A percentile compares a stretch with the other conserved stretches of the same genome.
Evolutionary conservation across 1,140 invertebrate species (phyloP).

Genomic region (Asbolus verrucosus): DNA sequence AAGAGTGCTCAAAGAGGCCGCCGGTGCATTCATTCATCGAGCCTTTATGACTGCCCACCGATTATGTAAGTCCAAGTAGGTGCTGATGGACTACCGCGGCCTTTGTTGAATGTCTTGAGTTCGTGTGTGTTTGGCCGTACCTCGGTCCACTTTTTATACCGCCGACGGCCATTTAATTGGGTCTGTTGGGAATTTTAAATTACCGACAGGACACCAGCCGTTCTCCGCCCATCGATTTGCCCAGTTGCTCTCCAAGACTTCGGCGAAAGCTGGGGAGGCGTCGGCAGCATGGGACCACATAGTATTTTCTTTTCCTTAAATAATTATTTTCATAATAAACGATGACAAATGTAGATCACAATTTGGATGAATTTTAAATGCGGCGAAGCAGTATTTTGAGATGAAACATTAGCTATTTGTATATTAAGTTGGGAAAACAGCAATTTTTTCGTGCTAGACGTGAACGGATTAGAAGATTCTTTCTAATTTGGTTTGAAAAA

Average conservation of each 20-base stretch:
- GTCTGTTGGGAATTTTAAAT: constrained; percentile 29
- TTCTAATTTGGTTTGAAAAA: too few species aligned
- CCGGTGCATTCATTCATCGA: constrained; percentile 41
- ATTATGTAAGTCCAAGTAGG: constrained; percentile 42
- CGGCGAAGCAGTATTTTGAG: too few species aligned
- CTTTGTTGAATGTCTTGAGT: constrained; percentile 26
- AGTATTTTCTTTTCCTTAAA: too few species aligned
- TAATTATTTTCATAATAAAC: too few species aligned
- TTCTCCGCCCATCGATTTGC: neutral
- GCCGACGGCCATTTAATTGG: constrained; percentile 37
- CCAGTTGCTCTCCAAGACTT: too few species aligned
- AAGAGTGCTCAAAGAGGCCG: constrained; percentile 11
- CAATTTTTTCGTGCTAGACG: too few species aligned
- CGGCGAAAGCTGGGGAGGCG: neutral
- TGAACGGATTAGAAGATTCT: too few species aligned
- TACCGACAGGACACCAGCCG: constrained; percentile 3
- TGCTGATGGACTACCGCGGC: constrained; percentile 40
- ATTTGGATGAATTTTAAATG: too few species aligned
- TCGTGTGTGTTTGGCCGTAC: constrained; percentile 10
- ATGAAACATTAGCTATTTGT: too few species aligned
- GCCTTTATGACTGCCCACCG: constrained; percentile 41
- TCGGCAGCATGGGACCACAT: too few species aligned
- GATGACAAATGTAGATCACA: too few species aligned
- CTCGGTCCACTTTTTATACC: neutral
- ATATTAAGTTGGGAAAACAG: too few species aligned